These are phyloP conservation scores for Agrotis segetum DNA, from an alignment of 2,888 invertebrate species.

Conservation along the genomic window DNA sequence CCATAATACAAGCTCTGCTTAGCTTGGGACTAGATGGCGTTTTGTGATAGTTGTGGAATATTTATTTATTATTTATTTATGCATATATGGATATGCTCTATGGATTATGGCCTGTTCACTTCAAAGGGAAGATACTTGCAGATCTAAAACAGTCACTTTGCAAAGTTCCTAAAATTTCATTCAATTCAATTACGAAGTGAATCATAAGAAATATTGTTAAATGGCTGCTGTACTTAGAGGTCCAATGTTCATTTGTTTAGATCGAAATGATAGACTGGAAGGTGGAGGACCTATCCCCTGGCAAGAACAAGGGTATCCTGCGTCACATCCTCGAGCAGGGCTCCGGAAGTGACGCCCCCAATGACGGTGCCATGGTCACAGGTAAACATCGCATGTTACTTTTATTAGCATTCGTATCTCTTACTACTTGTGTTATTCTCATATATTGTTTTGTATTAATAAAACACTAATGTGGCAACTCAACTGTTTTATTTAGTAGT, in stretches of 20 bases:
- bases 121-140: too few species aligned
- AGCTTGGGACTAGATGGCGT: too few species aligned
- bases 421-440: neutral
- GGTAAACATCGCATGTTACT: conserved; percentile 89
- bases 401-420: neutral
- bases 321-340: conserved; percentile 94
- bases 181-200: too few species aligned
- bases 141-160: too few species aligned
- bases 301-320: conserved; percentile 96
- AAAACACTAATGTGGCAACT: neutral
- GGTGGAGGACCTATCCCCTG: conserved; percentile 96
- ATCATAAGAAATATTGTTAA: too few species aligned
- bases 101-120: too few species aligned
- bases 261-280: conserved; percentile 97
- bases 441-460: neutral
- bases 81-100: too few species aligned
- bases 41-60: too few species aligned
- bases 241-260: conserved; percentile 80
- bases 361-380: conserved; percentile 95
- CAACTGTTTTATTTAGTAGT: neutral
- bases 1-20: too few species aligned
- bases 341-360: conserved; percentile 93
- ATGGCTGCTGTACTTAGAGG: neutral
- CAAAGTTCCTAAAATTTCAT: too few species aligned
- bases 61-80: too few species aligned